A percentile compares a stretch with the other conserved stretches of the same genome.
phyloP scores from a whole-genome alignment of 2,113 vertebrate species.

The Spermophilus dauricus region DNA sequence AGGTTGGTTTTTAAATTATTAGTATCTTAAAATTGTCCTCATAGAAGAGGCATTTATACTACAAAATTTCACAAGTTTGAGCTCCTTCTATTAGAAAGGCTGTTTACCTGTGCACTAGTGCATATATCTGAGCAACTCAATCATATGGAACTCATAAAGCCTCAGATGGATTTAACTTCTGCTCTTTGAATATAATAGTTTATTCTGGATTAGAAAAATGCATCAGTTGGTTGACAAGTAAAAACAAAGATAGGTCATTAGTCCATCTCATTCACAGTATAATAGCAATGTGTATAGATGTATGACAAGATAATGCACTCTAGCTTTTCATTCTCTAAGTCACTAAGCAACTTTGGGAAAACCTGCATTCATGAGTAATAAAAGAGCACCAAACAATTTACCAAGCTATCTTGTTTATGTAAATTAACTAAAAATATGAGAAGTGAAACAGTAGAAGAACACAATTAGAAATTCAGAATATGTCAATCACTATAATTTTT shows the following conservation, averaged over 20 bases:
- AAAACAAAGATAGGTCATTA: constrained; percentile 80
- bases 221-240: constrained; percentile 67
- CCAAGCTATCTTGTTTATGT: constrained; percentile 62
- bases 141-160: background rate
- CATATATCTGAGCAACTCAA: background rate
- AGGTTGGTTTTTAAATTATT: background rate
- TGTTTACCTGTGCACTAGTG: background rate
- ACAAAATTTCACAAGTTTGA: background rate
- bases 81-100: background rate
- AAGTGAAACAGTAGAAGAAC: constrained; percentile 13
- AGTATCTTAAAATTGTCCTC: background rate
- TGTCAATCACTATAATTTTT: background rate
- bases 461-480: background rate
- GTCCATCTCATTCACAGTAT: constrained; percentile 73
- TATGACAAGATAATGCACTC: constrained; percentile 72
- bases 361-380: constrained; percentile 78
- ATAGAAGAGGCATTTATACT: background rate
- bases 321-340: constrained; percentile 76
- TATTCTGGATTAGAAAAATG: constrained; percentile 69
- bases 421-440: constrained; percentile 65
- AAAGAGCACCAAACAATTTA: constrained; percentile 77
- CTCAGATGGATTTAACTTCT: constrained; percentile 64
- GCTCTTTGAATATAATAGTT: constrained; percentile 73
- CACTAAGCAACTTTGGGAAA: constrained; percentile 85
- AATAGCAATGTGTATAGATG: constrained; percentile 69